These are phyloP conservation scores for Psilopogon haemacephalus DNA, from an alignment of 2,113 vertebrate species.

Conservation along the genomic window DNA sequence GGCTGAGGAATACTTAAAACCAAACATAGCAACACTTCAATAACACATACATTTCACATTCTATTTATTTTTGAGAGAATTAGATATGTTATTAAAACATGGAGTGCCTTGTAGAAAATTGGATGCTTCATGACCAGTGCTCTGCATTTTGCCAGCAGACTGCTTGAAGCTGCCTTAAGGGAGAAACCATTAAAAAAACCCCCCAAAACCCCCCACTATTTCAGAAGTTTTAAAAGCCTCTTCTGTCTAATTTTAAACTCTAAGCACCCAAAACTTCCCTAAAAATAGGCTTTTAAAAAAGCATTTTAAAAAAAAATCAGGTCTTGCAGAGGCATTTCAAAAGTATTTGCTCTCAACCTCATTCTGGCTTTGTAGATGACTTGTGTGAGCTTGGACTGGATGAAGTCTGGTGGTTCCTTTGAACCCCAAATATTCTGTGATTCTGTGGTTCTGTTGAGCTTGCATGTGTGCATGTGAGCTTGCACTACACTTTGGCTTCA, in stretches of 20 bases:
- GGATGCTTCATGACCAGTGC: not conserved
- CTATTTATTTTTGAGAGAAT: not conserved
- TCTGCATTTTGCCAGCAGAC: not conserved
- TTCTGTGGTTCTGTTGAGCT: not conserved
- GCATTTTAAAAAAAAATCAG: not conserved
- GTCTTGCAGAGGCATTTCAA: not conserved
- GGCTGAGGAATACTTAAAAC: not conserved
- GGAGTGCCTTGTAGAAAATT: not conserved
- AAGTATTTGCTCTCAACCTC: not conserved
- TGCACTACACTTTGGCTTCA: not conserved
- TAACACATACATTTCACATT: too few relatives aligned
- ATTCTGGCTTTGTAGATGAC: not conserved
- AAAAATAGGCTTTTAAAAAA: not conserved
- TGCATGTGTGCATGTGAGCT: not conserved
- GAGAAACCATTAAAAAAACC: not conserved
- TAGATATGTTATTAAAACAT: constrained; percentile 9
- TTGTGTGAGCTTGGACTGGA: not conserved
- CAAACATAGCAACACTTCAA: too few relatives aligned
- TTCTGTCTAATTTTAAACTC: not conserved
- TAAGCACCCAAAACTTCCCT: not conserved
- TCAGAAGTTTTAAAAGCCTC: not conserved
- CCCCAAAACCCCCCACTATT: too few relatives aligned
- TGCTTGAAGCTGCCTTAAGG: constrained; percentile 10
- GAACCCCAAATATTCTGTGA: too few relatives aligned
- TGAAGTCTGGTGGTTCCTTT: too few relatives aligned